A percentile compares a stretch with the other conserved stretches of the same genome.
These are phyloP conservation scores for Coregonus sp. DNA, from an alignment of 2,797 vertebrate genomes.

Conservation along the genomic window DNA sequence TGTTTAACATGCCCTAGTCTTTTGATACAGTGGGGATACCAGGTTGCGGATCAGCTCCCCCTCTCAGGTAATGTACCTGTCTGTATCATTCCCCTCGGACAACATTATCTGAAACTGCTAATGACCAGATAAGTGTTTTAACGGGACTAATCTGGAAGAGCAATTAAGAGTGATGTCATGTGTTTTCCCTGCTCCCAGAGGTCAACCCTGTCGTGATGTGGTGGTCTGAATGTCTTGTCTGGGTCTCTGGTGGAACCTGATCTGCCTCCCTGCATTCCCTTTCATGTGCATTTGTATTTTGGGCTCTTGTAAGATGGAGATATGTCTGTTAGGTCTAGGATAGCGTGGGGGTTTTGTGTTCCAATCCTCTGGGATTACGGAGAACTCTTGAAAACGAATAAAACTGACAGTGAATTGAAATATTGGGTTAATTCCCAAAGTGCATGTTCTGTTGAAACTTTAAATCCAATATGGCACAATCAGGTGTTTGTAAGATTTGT, in stretches of 20 bases:
- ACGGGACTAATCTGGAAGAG: slow-evolving; percentile 22
- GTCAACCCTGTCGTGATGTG: slow-evolving; percentile 28
- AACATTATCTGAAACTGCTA: slow-evolving; percentile 33
- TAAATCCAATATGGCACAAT: slow-evolving; percentile 3
- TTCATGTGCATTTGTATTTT: slow-evolving; percentile 20
- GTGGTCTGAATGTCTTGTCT: not conserved
- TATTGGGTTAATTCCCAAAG: slow-evolving; percentile 2
- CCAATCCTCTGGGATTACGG: slow-evolving; percentile 10
- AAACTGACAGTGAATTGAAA: slow-evolving; percentile 21
- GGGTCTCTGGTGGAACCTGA: slow-evolving; percentile 40
- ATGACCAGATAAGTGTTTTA: slow-evolving; percentile 51
- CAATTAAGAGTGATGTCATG: slow-evolving; percentile 52
- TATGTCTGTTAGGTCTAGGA: slow-evolving; percentile 16
- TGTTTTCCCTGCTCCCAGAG: slow-evolving; percentile 43
- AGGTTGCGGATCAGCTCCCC: not conserved
- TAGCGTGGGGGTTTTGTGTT: slow-evolving; percentile 23
- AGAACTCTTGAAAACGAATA: slow-evolving; percentile 53
- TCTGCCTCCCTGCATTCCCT: slow-evolving; percentile 19
- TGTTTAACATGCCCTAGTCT: slow-evolving; percentile 14
- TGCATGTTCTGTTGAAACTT: slow-evolving; percentile 2
- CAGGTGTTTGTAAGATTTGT: not conserved
- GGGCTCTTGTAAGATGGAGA: slow-evolving; percentile 36
- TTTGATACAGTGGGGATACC: not conserved
- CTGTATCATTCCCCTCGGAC: slow-evolving; percentile 46
- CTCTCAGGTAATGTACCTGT: slow-evolving; percentile 25